Evolutionary conservation across 2,797 vertebrate genomes (phyloP), one percentile per base, ranked within the genome.

Genomic region (Pachyuromys duprasi): DNA sequence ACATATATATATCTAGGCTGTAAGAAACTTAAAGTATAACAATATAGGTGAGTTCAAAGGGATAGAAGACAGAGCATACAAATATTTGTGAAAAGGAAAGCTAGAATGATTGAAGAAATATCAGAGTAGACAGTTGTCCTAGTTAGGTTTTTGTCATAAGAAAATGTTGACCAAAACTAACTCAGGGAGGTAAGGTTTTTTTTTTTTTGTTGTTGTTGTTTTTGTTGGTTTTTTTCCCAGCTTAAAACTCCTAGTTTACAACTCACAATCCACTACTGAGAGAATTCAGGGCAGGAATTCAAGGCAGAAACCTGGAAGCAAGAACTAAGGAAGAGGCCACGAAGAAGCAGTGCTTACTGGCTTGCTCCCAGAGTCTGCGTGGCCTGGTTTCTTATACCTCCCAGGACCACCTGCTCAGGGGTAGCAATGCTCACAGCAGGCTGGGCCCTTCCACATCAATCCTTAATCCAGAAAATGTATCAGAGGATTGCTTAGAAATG

Each of bases 31-130:
- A 80, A 8, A 36, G 80, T 79, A 72, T 72, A 86, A 90, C 3
- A 28, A 62, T 33, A 79, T 12, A 83, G n/a, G 22, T 31, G 72
- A 92, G 45, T 69, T 87, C 60, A 97, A 97, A 96, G 87, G 60
- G 31, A 65, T n/a, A 8, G 67, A 31, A 82, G 65, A 92, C 62
- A 92, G 69, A 83, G 87, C 8, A 84, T 84, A 18, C 9, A 96
- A 74, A 69, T 79, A 92, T 26, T 49, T 49, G 84, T 63, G 15
- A 81, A n/a, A 92, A 81, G n/a, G 74, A 94, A 92, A 26, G 53
- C 33, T 42, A 55, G 65, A 63, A 3, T 20, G 49, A 36, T 14
- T 80, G 65, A 24, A 89, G 9, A 67, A 62, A 22, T 39, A 39
- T 60, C n/a, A 82, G 12, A 60, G 17, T 26, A 36, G 36, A 81